Evolutionary conservation across 2,888 invertebrate species (phyloP).

Genomic region (Drosophila sordidula): DNA sequence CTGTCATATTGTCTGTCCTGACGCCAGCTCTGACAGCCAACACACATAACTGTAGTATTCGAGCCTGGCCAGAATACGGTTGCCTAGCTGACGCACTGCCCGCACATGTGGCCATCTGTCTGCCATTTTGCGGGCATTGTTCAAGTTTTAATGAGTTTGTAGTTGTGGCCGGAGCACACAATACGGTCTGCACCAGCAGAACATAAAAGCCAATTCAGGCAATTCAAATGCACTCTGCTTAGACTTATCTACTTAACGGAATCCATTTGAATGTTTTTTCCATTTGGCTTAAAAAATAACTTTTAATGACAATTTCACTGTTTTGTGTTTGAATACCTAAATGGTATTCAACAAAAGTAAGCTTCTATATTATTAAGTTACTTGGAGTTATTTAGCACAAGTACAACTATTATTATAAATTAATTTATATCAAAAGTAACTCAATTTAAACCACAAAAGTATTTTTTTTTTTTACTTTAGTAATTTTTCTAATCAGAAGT

Average conservation of each 20-base stretch:
- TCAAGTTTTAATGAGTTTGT: slow-evolving; percentile 67
- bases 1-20: slow-evolving; percentile 38
- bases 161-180: slow-evolving; percentile 10
- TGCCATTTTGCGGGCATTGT: slow-evolving; percentile 14
- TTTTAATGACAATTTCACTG: slow-evolving; percentile 7
- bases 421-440: too few relatives aligned
- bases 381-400: too few relatives aligned
- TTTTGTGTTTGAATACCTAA: not conserved
- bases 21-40: slow-evolving; percentile 3
- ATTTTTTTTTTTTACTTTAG: too few relatives aligned
- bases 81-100: slow-evolving; percentile 4
- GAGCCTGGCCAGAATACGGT: slow-evolving; percentile 1
- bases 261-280: slow-evolving; percentile 7
- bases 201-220: slow-evolving; percentile 11
- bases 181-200: slow-evolving; percentile 9
- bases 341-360: not conserved
- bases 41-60: slow-evolving; percentile 3
- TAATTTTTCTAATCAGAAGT: too few relatives aligned
- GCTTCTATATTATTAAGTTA: not conserved
- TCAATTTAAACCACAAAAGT: too few relatives aligned
- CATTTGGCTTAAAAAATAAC: slow-evolving; percentile 28
- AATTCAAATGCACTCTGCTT: slow-evolving; percentile 4
- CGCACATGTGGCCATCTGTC: slow-evolving; percentile 35
- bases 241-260: slow-evolving; percentile 31
- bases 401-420: too few relatives aligned